Evolutionary conservation across 2,888 invertebrate genomes (phyloP), one percentile per base, ranked within the genome.

Genomic region (Amaurobius ferox): DNA sequence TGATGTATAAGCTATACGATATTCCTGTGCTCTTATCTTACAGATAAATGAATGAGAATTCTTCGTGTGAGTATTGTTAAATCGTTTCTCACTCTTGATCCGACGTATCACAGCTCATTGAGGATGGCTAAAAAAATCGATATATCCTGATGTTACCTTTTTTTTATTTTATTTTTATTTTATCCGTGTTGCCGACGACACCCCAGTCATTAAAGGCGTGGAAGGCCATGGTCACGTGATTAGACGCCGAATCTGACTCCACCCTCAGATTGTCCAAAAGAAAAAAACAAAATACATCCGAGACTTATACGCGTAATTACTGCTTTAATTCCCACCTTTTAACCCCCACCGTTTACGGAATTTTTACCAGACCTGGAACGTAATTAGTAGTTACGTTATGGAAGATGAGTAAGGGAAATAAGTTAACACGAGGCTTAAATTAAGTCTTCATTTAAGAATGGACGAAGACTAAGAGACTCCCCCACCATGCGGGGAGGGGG

Each of bases 141-240:
- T 55, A 55, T 5, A 55, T 55, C 55, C 55, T 23, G 23, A 55
- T 55, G 2, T 55, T 11, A 11, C 19, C 1, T 3, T 55, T 55
- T 9, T n/a, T n/a, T n/a, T n/a, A n/a, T n/a, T n/a, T n/a, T n/a
- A 11, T 44, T 32, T 67, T 67, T 35, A 19, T 67, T 44, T 26
- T 28, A 16, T 70, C 28, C 30, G 13, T 13, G 35, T 32, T 30
- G 55, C 26, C 26, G 73, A 80, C 73, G 83, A 85, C 83, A 85
- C 83, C 83, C 83, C 71, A 78, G 61, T 85, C 77, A 85, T 85
- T 85, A 85, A 77, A 85, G 83, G 83, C 83, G 83, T 77, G 83
- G 83, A 85, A 64, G 66, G 55, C 55, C 66, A 67, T 44, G 72
- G 64, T 77, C 77, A 55, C 35, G 61, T 66, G 77, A 85, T 85